Evolutionary conservation across 2,113 vertebrate species (phyloP), one percentile per base, ranked within the genome.

Genomic region (Pelecanus crispus): DNA sequence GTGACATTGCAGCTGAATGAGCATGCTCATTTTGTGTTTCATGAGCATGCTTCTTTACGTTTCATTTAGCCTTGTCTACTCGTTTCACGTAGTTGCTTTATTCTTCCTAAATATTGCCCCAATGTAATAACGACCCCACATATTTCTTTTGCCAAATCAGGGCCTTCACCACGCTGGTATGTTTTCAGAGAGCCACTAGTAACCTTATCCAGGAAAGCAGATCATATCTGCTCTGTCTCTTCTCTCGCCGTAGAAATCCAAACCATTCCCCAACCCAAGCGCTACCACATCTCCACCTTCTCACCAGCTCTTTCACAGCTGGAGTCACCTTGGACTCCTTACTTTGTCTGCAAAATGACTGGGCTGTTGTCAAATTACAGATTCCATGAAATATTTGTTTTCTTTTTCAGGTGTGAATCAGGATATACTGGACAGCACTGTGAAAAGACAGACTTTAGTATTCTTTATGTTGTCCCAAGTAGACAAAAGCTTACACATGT

Each of bases 401-500:
- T 91, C 58, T 90, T 92, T 97, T 97, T 86, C 98, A 99, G 99
- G 79, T 99, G 99, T 96, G 99, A 99, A 83, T 98, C 99, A 45
- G 99, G 99, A 58, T 99, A 99, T 91, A 99, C 99, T 97, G 99
- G 99, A 36, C 95, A 98, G 78, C 98, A 99, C 97, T 99, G 99
- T 98, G 99, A 99, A 86, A 99, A 99, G 97, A 98, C 98, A 96
- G 99, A 99, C 98, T 99, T 99, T 97, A 99, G 99, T 98, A 99
- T 99, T 97, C 99, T 99, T 80, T 99, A 99, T 88, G 99, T 99
- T 80, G 99, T 99, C 77, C 99, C 99, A 70, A 99, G 99, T 50
- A 99, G 99, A 93, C 99, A 99, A 98, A 99, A 99, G 97, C 99
- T 99, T 53, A 99, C 99, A 20, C 99, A 99, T 72, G 99, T 99